These are phyloP conservation scores for Troilus luridus DNA, from an alignment of 2,888 invertebrate species.

Conservation along the genomic window DNA sequence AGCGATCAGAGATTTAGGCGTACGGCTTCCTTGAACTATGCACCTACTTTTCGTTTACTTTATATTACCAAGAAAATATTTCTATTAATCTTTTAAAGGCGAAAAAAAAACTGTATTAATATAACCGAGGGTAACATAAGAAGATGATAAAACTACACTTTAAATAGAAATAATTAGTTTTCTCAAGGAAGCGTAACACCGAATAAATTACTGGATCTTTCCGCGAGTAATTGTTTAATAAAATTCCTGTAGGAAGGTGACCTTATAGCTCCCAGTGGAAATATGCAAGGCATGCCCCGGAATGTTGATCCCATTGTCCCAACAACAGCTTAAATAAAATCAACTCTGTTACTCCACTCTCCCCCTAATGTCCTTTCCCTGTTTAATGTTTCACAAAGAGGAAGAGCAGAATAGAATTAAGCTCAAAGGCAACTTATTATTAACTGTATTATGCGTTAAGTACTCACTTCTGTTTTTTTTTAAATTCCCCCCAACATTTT, in stretches of 20 bases:
- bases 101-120: too few species aligned
- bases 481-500: too few species aligned
- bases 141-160: too few species aligned
- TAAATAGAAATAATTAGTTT: neutral
- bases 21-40: too few species aligned
- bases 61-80: too few species aligned
- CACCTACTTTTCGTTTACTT: too few species aligned
- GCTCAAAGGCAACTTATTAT: neutral
- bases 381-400: neutral
- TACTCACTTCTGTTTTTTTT: too few species aligned
- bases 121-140: too few species aligned
- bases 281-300: conserved; percentile 13
- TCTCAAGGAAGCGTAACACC: neutral
- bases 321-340: neutral
- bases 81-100: too few species aligned
- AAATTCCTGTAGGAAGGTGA: neutral
- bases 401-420: neutral
- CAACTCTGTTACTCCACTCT: neutral
- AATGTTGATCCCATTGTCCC: neutral
- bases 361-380: neutral
- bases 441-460: too few species aligned
- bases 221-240: neutral
- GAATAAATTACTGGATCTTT: neutral
- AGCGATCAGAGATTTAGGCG: neutral
- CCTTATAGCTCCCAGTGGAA: neutral